Percentiles rank a stretch among this genome's conserved stretches.
Evolutionary conservation across 1,140 invertebrate genomes (phyloP).

Genomic region (Philopotamus ludificatus): DNA sequence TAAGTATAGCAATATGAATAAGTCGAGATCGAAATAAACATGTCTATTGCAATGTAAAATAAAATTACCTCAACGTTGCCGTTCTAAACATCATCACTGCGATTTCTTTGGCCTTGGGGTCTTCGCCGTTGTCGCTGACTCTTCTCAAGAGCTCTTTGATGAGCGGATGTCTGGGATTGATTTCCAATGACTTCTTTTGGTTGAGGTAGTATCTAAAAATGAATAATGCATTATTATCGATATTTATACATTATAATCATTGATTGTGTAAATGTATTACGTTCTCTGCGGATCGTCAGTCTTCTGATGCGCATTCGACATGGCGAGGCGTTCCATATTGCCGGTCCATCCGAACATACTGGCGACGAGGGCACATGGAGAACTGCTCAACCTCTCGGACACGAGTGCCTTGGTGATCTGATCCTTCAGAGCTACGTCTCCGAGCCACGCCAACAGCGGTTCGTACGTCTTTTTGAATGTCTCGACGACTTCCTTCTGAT

Average conservation of each 20-base stretch:
- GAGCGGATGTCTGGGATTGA: slow-evolving; percentile 96
- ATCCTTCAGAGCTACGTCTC: slow-evolving; percentile 82
- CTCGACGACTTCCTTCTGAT: slow-evolving; percentile 81
- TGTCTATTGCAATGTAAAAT: background rate
- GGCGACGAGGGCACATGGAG: slow-evolving; percentile 96
- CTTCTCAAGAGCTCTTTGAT: slow-evolving; percentile 86
- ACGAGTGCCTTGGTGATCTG: slow-evolving; percentile 80
- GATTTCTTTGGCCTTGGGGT: slow-evolving; percentile 81
- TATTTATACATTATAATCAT: slow-evolving; percentile 11
- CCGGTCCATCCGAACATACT: slow-evolving; percentile 97
- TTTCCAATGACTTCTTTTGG: slow-evolving; percentile 97
- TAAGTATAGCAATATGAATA: slow-evolving; percentile 1
- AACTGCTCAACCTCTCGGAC: slow-evolving; percentile 87
- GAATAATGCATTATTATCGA: background rate
- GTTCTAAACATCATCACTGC: slow-evolving; percentile 91
- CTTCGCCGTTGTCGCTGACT: slow-evolving; percentile 77
- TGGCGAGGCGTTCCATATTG: slow-evolving; percentile 97
- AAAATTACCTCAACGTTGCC: slow-evolving; percentile 74
- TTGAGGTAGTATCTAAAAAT: slow-evolving; percentile 78
- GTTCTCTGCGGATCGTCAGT: slow-evolving; percentile 85
- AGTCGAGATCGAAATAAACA: too few relatives aligned
- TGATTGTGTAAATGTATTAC: slow-evolving; percentile 15
- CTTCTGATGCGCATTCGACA: slow-evolving; percentile 97
- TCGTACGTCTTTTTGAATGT: slow-evolving; percentile 80
- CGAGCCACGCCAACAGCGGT: slow-evolving; percentile 89